Evolutionary conservation across 2,888 invertebrate species (phyloP).

Genomic region (Bombylius discolor): DNA sequence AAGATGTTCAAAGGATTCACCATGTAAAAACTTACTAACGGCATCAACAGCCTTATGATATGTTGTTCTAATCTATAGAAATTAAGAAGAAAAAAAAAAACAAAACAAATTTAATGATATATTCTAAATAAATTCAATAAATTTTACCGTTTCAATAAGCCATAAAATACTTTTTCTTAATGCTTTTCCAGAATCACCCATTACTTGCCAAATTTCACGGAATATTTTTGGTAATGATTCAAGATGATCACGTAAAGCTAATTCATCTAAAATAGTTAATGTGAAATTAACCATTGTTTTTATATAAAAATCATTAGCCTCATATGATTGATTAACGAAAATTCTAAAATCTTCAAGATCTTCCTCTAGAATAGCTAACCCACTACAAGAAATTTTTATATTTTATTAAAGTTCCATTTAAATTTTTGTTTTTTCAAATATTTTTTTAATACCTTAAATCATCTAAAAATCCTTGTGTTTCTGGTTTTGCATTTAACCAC

Average conservation of each 20-base stretch:
- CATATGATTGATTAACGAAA: constrained; percentile 64
- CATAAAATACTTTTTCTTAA: constrained; percentile 61
- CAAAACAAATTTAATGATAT: neutral
- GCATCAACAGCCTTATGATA: constrained; percentile 58
- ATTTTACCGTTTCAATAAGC: constrained; percentile 50
- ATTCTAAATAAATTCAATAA: neutral
- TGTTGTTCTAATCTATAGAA: constrained; percentile 46
- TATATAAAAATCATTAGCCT: constrained; percentile 71
- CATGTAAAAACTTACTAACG: constrained; percentile 54
- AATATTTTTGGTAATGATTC: constrained; percentile 67
- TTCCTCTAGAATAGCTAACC: constrained; percentile 53
- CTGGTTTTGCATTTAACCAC: constrained; percentile 62
- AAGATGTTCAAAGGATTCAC: constrained; percentile 61
- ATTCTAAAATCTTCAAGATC: constrained; percentile 46
- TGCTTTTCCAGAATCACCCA: constrained; percentile 73
- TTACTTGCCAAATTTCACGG: constrained; percentile 70
- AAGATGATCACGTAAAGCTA: constrained; percentile 62
- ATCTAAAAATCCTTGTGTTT: constrained; percentile 53
- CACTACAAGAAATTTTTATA: constrained; percentile 11
- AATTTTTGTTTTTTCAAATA: no score
- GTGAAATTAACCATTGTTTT: constrained; percentile 61
- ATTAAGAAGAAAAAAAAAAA: neutral
- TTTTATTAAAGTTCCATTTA: no score
- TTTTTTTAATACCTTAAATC: constrained; percentile 45
- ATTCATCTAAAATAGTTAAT: constrained; percentile 58